phyloP scores from a whole-genome alignment of 2,797 vertebrate species.

The Tokudaia tokunoshimensis region DNA sequence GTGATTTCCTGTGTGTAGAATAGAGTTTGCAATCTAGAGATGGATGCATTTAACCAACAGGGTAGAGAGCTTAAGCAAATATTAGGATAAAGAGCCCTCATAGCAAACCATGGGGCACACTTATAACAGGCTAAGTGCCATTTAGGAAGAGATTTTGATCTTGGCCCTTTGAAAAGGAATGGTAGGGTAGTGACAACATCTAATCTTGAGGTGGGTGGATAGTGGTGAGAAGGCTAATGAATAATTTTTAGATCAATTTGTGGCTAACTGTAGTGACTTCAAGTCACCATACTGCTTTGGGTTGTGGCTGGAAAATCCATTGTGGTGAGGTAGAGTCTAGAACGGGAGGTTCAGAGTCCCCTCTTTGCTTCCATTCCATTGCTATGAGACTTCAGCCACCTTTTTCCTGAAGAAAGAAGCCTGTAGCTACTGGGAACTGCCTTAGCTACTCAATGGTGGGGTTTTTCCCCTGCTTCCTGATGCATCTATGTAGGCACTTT shows the following conservation, averaged over 20 bases:
- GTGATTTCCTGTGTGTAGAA: not conserved
- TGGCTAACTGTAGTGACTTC: constrained; percentile 26
- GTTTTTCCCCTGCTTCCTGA: not conserved
- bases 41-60: not conserved
- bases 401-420: not conserved
- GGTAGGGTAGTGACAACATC: not conserved
- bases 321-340: not conserved
- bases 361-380: not conserved
- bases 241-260: constrained; percentile 52
- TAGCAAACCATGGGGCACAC: not conserved
- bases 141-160: constrained; percentile 43
- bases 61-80: constrained; percentile 24
- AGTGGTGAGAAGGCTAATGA: constrained; percentile 28
- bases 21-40: not conserved
- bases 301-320: not conserved
- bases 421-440: not conserved
- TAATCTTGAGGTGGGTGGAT: constrained; percentile 64
- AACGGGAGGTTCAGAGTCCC: not conserved
- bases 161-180: constrained; percentile 29
- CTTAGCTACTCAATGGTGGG: not conserved
- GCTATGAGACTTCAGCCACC: not conserved
- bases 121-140: not conserved
- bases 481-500: not conserved
- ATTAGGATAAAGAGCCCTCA: not conserved
- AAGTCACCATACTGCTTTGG: constrained; percentile 16